These are phyloP conservation scores for Chaetodon trifasciatus DNA, from an alignment of 2,797 vertebrate species.

Conservation along the genomic window DNA sequence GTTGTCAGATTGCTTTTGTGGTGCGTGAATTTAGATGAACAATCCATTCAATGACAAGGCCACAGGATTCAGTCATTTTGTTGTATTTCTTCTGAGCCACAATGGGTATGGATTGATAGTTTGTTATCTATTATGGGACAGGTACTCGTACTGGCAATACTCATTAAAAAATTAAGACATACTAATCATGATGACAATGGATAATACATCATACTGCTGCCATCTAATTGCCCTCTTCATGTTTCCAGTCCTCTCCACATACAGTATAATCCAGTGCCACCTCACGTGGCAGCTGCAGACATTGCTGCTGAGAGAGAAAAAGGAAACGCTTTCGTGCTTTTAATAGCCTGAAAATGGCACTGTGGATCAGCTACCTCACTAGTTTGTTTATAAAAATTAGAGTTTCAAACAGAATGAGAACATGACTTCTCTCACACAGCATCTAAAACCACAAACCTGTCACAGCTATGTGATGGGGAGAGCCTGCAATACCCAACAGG, in stretches of 20 bases:
- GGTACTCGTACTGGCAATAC: neutral
- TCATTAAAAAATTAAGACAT: neutral
- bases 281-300: constrained; percentile 7
- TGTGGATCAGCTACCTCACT: constrained; percentile 10
- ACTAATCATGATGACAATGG: constrained; percentile 15
- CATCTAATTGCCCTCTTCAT: constrained; percentile 12
- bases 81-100: neutral
- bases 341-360: constrained; percentile 29
- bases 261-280: neutral
- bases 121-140: neutral
- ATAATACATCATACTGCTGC: constrained; percentile 17
- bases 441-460: neutral
- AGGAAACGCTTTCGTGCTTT: constrained; percentile 20
- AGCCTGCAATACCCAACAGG: neutral
- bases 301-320: neutral
- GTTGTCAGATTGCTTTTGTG: neutral
- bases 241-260: constrained; percentile 16
- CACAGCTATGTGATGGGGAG: neutral
- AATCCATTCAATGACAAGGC: neutral
- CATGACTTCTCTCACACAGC: neutral
- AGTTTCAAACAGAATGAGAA: constrained; percentile 20
- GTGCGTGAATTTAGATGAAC: neutral
- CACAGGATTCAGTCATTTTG: neutral
- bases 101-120: neutral
- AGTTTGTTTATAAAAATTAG: neutral